phyloP scores from a whole-genome alignment of 2,797 vertebrate species.

The Gymnopithys bicolor region DNA sequence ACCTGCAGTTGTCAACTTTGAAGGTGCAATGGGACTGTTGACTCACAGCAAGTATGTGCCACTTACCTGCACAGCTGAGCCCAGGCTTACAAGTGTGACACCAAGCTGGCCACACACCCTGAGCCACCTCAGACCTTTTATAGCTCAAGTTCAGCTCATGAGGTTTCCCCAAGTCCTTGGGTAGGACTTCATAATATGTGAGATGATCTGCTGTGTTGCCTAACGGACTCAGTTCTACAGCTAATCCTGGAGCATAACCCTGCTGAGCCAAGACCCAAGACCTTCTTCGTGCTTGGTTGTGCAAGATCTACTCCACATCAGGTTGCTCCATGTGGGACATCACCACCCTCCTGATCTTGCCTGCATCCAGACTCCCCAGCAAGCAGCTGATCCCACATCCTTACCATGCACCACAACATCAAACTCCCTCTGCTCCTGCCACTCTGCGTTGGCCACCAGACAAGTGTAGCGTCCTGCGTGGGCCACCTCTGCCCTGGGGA shows the following conservation, averaged over 20 bases:
- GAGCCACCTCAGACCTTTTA: not conserved
- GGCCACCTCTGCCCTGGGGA: conserved; percentile 22
- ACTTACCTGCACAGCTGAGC: not conserved
- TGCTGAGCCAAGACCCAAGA: no score
- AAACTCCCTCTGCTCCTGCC: conserved; percentile 67
- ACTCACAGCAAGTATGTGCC: fast-evolving
- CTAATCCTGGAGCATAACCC: not conserved
- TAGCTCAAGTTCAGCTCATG: not conserved
- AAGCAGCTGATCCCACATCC: not conserved
- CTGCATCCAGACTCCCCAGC: not conserved
- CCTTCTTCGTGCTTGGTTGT: fast-evolving
- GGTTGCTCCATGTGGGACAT: not conserved
- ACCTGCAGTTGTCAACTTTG: not conserved
- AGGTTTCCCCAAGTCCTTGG: not conserved
- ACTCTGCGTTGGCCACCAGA: conserved; percentile 18
- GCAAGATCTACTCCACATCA: not conserved
- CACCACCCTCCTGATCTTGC: not conserved
- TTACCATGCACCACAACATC: conserved; percentile 72
- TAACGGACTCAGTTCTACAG: not conserved
- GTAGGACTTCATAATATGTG: not conserved
- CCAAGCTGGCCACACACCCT: not conserved
- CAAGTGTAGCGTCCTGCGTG: conserved; percentile 73
- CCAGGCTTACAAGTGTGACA: not conserved
- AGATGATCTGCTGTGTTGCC: not conserved
- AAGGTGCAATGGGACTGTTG: not conserved